Percentiles rank a stretch among this genome's conserved stretches.
phyloP scores from a whole-genome alignment of 2,888 invertebrate species.

The Gibbula magus region DNA sequence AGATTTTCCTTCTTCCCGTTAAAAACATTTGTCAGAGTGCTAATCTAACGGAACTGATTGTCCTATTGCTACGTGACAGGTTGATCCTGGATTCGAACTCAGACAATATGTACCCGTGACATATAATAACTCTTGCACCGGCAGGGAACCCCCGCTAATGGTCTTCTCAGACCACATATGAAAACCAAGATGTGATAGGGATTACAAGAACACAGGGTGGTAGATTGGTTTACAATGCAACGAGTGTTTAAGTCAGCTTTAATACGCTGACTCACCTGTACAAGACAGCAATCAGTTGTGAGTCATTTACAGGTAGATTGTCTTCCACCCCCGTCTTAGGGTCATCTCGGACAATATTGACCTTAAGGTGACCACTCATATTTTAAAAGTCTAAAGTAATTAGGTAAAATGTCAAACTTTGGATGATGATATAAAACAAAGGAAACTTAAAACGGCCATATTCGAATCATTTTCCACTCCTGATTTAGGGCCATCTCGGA shows the following conservation, averaged over 20 bases:
- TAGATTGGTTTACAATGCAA: neutral
- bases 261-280: neutral
- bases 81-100: neutral
- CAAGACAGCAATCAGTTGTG: neutral
- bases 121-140: too few species aligned
- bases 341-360: neutral
- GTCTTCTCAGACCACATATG: neutral
- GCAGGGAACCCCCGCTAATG: too few species aligned
- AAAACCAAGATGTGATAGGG: neutral
- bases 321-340: neutral
- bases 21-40: constrained; percentile 8
- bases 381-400: neutral
- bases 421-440: too few species aligned
- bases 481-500: too few species aligned
- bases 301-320: constrained; percentile 10
- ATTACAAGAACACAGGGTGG: neutral
- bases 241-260: constrained; percentile 14
- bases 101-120: too few species aligned
- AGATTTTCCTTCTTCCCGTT: constrained; percentile 2
- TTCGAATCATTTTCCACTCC: too few species aligned
- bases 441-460: too few species aligned
- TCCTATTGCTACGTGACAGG: neutral
- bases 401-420: too few species aligned
- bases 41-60: constrained; percentile 22
- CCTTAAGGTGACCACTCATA: neutral